A percentile compares a stretch with the other conserved stretches of the same genome.
Evolutionary conservation across 2,797 vertebrate species (phyloP).

Genomic region (Garrulus glandarius): DNA sequence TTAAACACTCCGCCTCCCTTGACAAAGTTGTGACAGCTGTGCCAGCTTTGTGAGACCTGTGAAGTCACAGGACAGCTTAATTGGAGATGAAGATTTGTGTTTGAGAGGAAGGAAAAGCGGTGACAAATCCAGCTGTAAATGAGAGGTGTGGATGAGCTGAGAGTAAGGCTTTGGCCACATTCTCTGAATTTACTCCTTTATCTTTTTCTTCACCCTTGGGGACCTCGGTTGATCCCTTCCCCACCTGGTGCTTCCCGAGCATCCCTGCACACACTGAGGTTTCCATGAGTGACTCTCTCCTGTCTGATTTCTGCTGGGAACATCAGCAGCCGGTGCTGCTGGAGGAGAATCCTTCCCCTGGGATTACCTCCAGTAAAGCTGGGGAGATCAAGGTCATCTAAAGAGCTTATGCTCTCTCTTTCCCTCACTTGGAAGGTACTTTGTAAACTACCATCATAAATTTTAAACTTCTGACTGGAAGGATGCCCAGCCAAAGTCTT

Average conservation of each 20-base stretch:
- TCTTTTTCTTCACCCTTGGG: background rate
- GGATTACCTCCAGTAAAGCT: background rate
- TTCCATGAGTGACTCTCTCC: background rate
- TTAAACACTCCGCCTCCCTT: background rate
- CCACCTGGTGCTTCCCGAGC: background rate
- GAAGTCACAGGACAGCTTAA: constrained; percentile 28
- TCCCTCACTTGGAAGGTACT: background rate
- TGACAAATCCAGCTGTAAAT: background rate
- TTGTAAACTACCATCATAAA: background rate
- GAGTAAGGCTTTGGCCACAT: background rate
- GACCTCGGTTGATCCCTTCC: background rate
- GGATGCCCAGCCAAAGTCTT: background rate
- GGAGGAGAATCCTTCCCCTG: background rate
- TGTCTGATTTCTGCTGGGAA: background rate
- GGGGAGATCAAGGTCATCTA: background rate
- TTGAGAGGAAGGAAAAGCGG: background rate
- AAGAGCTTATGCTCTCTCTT: background rate
- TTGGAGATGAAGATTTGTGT: constrained; percentile 29
- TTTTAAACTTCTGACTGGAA: constrained; percentile 15
- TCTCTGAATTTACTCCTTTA: background rate
- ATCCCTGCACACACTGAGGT: background rate
- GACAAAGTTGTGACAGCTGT: constrained; percentile 15
- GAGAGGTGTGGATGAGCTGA: background rate
- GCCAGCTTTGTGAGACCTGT: constrained; percentile 12
- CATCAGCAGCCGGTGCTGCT: background rate